Percentiles rank a stretch among this genome's conserved stretches.
Conservation (phyloP, 2,113 vertebrate species). For the Petroica traversi region DNA sequence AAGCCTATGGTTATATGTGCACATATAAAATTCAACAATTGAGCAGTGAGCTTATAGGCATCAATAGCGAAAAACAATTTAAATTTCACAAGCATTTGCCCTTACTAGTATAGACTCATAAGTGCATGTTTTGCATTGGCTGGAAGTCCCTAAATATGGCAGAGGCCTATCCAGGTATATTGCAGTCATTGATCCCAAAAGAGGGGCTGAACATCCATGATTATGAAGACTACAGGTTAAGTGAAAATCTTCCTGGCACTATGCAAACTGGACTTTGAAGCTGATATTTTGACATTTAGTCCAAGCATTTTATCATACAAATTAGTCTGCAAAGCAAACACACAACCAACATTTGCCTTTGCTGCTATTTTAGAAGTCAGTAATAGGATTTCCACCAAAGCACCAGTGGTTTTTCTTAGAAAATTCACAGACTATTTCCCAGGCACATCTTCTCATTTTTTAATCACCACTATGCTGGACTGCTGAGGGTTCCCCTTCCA, state of each 20-base stretch:
- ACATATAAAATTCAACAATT: not conserved
- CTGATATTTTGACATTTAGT: not conserved
- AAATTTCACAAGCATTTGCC: not conserved
- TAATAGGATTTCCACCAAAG: not conserved
- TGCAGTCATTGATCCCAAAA: not conserved
- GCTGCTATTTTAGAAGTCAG: not conserved
- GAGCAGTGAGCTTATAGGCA: not conserved
- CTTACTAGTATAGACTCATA: not conserved
- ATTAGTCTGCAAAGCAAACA: not conserved
- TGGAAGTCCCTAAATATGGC: not conserved
- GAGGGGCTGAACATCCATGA: not conserved
- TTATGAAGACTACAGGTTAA: not conserved
- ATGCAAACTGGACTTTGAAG: not conserved
- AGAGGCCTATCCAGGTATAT: not conserved
- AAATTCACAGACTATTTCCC: not conserved
- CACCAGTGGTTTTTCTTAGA: not conserved
- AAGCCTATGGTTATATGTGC: not conserved
- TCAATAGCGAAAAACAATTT: not conserved
- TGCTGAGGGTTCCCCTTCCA: not conserved
- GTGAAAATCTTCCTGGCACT: not conserved
- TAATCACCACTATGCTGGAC: constrained; percentile 20
- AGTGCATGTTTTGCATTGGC: not conserved
- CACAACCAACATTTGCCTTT: not conserved
- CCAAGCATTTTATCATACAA: not conserved
- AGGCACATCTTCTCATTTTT: not conserved